A percentile compares a stretch with the other conserved stretches of the same genome.
These are phyloP conservation scores for Microtus montanus DNA, from an alignment of 2,113 vertebrate genomes.

Conservation along the genomic window DNA sequence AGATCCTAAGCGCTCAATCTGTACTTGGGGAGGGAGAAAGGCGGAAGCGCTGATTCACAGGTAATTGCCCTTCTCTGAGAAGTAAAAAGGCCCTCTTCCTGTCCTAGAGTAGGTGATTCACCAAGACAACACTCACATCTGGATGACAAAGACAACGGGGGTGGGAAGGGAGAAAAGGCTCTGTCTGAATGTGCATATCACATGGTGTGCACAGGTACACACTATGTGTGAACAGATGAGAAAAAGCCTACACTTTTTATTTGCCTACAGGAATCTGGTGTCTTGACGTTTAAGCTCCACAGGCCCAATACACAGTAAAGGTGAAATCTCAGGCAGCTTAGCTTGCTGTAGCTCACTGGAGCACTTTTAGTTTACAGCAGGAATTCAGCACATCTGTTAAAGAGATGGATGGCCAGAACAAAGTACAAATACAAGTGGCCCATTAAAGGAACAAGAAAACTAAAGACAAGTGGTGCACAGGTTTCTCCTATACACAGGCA, in stretches of 20 bases:
- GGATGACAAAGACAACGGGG: neutral
- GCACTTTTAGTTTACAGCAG: neutral
- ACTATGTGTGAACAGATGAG: neutral
- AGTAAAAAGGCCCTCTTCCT: neutral
- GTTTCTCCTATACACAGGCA: neutral
- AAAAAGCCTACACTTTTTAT: neutral
- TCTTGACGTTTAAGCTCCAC: neutral
- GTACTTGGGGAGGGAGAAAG: neutral
- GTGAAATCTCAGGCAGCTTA: neutral
- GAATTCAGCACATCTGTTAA: constrained; percentile 21
- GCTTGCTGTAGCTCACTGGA: neutral
- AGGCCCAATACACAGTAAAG: neutral
- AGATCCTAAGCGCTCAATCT: constrained; percentile 15
- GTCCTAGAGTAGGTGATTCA: neutral
- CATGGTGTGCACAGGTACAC: neutral
- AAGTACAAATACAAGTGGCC: constrained; percentile 2
- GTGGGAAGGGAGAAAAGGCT: neutral
- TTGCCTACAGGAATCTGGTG: neutral
- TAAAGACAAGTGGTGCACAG: neutral
- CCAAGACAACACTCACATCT: neutral
- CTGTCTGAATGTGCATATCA: neutral
- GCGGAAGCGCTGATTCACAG: neutral
- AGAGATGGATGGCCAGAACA: neutral
- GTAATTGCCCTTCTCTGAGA: neutral
- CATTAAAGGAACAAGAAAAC: constrained; percentile 16